Conservation (phyloP, 2,888 invertebrate species). For the Cancer borealis region DNA sequence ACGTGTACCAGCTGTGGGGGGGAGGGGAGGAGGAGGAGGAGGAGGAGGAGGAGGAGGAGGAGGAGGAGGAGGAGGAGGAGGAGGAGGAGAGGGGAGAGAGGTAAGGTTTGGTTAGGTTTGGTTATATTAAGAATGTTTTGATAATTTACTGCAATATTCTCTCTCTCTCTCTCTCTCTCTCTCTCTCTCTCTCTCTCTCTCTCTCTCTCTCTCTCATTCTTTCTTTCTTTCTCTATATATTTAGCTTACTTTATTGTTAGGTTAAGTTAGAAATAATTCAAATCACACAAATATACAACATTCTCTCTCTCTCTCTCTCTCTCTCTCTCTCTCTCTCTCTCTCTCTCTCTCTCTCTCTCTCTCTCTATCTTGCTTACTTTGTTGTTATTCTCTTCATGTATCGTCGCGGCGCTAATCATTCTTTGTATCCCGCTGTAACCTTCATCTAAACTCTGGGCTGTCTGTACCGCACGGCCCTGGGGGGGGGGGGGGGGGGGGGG, state of each 20-base stretch:
- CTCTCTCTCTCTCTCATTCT: too few species aligned
- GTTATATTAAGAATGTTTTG: not conserved
- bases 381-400: constrained; percentile 61
- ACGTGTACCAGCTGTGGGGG: constrained; percentile 85
- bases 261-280: not conserved
- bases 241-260: not conserved
- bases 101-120: not conserved
- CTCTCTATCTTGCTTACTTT: constrained; percentile 39
- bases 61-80: too few species aligned
- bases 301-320: too few species aligned
- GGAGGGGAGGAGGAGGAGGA: not conserved
- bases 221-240: not conserved
- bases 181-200: too few species aligned
- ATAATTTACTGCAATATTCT: too few species aligned
- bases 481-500: constrained; percentile 25
- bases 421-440: constrained; percentile 84
- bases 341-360: constrained; percentile 6
- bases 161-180: too few species aligned
- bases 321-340: not conserved
- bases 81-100: too few species aligned
- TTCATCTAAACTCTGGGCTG: constrained; percentile 89
- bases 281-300: too few species aligned
- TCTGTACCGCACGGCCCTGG: constrained; percentile 88
- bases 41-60: too few species aligned
- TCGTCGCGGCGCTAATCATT: constrained; percentile 78